Evolutionary conservation across 2,113 vertebrate species (phyloP), one percentile per base, ranked within the genome.

Genomic region (Dolichotis patagonum): DNA sequence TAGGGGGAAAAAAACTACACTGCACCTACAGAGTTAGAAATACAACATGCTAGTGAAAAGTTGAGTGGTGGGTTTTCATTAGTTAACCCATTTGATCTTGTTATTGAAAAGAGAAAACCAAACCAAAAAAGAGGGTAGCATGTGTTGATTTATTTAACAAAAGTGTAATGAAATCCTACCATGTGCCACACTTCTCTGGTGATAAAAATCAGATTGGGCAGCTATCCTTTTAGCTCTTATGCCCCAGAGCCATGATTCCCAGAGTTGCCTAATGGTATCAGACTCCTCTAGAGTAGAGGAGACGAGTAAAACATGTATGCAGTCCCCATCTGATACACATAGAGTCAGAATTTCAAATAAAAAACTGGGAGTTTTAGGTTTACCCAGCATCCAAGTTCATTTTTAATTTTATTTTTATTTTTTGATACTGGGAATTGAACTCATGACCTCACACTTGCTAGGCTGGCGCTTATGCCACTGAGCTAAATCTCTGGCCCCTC

Each of bases 301-400:
- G 41, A 80, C 13, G 52, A 75, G 2, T 9, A 73, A 91, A 54
- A 49, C 41, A 93, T 24, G 65, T 62, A 46, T 43, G 5, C 41
- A 65, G 52, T n/a, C 14, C 46, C 13, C 3, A 78, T 6, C 49
- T 11, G 43, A 77, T 56, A 85, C 14, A 19, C 41, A 87, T 16
- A 86, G 88, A 90, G 75, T 73, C n/a, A 92, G 62, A 95, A 75
- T 84, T 26, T 32, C 54, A 87, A n/a, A 24, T 46, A 26, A 81
- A n/a, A 32, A 90, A 58, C 22, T 54, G 7, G 30, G 24, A 89
- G 52, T 62, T 22, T 7, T 41, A 22, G 85, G 1, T 35, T 82
- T n/a, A 89, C 32, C 35, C 46, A 81, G 1, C n/a, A 46, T 28
- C 46, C 32, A 78, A 69, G 26, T 83, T 91, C 3, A 35, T 77